Evolutionary conservation across 2,113 vertebrate species (phyloP).

Genomic region (Peromyscus polionotus): DNA sequence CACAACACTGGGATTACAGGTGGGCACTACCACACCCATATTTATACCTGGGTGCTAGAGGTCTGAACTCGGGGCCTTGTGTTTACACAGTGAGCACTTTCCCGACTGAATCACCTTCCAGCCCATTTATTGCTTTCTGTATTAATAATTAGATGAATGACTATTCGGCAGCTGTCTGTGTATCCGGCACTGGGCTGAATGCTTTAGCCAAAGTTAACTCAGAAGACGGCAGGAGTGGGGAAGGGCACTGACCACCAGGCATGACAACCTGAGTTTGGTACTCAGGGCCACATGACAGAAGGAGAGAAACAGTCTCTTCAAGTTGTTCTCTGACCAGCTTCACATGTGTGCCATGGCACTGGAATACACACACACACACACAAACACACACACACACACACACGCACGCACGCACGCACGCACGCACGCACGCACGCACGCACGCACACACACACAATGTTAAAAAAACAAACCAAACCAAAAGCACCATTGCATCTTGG

Average conservation of each 20-base stretch:
- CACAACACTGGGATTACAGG: not conserved
- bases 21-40: not conserved
- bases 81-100: not conserved
- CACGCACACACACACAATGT: not conserved
- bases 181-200: fast-evolving
- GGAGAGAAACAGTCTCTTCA: not conserved
- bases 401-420: too few species aligned
- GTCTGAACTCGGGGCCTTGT: not conserved
- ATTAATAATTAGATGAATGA: not conserved
- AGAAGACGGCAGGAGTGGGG: not conserved
- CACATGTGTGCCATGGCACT: too few species aligned
- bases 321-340: too few species aligned
- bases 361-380: too few species aligned
- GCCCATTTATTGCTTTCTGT: not conserved
- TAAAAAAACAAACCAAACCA: not conserved
- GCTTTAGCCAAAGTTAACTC: not conserved
- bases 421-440: not conserved
- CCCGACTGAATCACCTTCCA: not conserved
- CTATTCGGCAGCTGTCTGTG: fast-evolving
- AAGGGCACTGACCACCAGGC: not conserved
- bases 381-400: too few species aligned
- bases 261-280: not conserved
- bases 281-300: not conserved
- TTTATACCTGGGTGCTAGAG: not conserved
- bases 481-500: not conserved